Evolutionary conservation across 2,113 vertebrate genomes (phyloP).

Genomic region (Eulacestoma nigropectus): DNA sequence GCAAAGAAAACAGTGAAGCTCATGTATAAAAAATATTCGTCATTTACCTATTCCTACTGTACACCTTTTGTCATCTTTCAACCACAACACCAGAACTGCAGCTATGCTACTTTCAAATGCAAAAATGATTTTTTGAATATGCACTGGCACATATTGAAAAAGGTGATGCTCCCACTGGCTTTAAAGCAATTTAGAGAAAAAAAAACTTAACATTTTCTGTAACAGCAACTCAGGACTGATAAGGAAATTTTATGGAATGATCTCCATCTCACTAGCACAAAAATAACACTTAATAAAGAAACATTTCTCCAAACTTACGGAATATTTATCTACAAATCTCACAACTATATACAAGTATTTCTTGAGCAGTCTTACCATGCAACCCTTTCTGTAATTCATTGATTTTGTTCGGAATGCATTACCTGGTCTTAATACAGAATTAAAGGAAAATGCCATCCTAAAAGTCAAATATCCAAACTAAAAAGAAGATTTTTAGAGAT

Average conservation of each 20-base stretch:
- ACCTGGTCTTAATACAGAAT: neutral
- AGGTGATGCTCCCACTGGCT: neutral
- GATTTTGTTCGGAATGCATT: conserved; percentile 13
- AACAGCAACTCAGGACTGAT: neutral
- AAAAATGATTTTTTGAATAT: neutral
- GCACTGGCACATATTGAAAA: neutral
- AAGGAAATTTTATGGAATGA: neutral
- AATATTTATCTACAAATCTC: neutral
- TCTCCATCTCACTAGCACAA: neutral
- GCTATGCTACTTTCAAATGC: neutral
- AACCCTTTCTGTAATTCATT: neutral
- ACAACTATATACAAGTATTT: conserved; percentile 22
- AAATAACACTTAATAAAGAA: conserved; percentile 7
- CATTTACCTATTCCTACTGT: neutral
- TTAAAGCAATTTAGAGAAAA: neutral
- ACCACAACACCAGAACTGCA: neutral
- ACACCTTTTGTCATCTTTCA: neutral
- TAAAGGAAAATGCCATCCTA: conserved; percentile 1
- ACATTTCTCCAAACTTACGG: neutral
- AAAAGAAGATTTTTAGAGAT: neutral
- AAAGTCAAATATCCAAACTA: neutral
- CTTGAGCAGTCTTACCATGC: neutral
- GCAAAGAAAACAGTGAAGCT: neutral
- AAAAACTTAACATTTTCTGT: neutral
- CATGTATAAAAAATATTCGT: neutral